Evolutionary conservation across 2,113 vertebrate species (phyloP), one percentile per base, ranked within the genome.

Genomic region (Pygoscelis adeliae): DNA sequence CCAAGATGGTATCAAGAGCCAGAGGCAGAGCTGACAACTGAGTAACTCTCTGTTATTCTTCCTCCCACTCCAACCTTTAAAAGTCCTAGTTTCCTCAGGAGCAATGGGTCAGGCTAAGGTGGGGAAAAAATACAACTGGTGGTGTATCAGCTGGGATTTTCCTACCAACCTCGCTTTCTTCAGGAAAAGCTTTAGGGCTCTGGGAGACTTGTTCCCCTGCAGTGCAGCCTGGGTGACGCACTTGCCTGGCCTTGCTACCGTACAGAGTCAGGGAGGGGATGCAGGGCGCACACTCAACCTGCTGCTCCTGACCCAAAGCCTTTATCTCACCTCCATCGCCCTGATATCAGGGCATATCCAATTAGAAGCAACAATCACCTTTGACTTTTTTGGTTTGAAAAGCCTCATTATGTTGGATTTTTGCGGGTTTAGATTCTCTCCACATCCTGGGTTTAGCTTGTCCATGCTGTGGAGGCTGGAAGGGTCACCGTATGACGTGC

Each of bases 401-500:
- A 92, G 49, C 89, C 80, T 96, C 93, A 84, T 96, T 92, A 89
- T 6, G 46, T 56, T 42, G 59, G 38, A 32, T 29, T 91, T 93
- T 32, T 74, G 49, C 83, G 87, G 26, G 1, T 81, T 84, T 18
- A 78, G 63, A 81, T 66, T 61, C 89, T 71, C 10, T 77, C 30
- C 55, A 36, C 27, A 56, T 77, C 49, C 46, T 15, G 49, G n/a
- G 56, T 42, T 53, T 65, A 34, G 21, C 1, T 2, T 59, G 55
- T 32, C 84, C 46, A 7, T 25, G 59, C 69, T 15, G 32, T 3
- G 49, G 71, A 34, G 79, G 53, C 44, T 49, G 58, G 9, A 15
- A 56, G 80, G 76, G 91, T 83, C 89, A 73, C 30, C 0, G 1
- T 47, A 36, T 23, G 78, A 72, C 0, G 9, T 22, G 73, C 47